Percentiles rank a stretch among this genome's conserved stretches.
Evolutionary conservation across 2,113 vertebrate species (phyloP).

Genomic region (Prunella himalayana): DNA sequence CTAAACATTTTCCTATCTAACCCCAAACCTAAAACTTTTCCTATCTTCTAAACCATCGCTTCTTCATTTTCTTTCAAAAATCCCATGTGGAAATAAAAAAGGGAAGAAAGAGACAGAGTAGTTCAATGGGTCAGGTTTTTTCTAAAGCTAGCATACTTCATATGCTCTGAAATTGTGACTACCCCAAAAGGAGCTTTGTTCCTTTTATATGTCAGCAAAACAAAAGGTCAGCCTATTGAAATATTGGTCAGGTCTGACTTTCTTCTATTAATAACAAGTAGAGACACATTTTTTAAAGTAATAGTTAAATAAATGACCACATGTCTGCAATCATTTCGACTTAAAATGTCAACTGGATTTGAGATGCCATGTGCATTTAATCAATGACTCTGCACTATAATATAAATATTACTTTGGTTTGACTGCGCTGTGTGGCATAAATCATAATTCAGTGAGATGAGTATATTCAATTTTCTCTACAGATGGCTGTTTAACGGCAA

Average conservation of each 20-base stretch:
- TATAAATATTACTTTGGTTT: slow-evolving; percentile 74
- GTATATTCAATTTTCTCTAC: slow-evolving; percentile 61
- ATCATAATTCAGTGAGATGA: slow-evolving; percentile 73
- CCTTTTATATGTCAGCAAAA: slow-evolving; percentile 51
- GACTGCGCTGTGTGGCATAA: slow-evolving; percentile 69
- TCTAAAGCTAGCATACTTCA: not conserved
- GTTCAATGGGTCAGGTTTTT: slow-evolving; percentile 5
- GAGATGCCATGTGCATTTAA: slow-evolving; percentile 77
- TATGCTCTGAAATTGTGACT: slow-evolving; percentile 23
- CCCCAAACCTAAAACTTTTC: not conserved
- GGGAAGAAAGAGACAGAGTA: not conserved
- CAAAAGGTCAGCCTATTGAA: slow-evolving; percentile 68
- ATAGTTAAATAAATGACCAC: slow-evolving; percentile 76
- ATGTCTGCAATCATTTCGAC: slow-evolving; percentile 76
- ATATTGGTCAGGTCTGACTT: slow-evolving; percentile 70
- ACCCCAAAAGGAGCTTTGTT: slow-evolving; percentile 5
- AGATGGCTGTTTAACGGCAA: slow-evolving; percentile 63
- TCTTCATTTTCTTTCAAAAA: not conserved
- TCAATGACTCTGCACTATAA: slow-evolving; percentile 72
- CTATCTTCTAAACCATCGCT: not conserved
- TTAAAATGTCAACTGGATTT: slow-evolving; percentile 80
- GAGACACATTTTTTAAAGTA: slow-evolving; percentile 74
- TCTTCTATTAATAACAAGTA: slow-evolving; percentile 70
- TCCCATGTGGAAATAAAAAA: not conserved
- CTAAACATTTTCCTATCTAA: not conserved